Evolutionary conservation across 2,888 invertebrate species (phyloP).

Genomic region (Drosophila macrothrix): DNA sequence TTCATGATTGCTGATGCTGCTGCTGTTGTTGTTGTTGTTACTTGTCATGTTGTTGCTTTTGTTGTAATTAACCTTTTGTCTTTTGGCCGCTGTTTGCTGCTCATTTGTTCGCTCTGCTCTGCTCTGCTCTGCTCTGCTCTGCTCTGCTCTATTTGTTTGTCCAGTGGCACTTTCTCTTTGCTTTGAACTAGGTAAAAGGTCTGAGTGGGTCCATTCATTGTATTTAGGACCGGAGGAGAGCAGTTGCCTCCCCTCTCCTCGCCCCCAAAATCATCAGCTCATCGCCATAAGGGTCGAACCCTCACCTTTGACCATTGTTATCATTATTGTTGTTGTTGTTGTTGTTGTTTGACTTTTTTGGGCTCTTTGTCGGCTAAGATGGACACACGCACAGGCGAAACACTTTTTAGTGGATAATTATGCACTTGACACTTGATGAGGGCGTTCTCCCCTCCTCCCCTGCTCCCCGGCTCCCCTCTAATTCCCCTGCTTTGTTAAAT

Average conservation of each 20-base stretch:
- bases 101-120: conserved; percentile 51
- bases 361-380: conserved; percentile 44
- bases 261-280: conserved; percentile 5
- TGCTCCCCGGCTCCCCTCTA: too few relatives aligned
- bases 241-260: background rate
- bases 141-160: conserved; percentile 42
- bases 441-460: conserved; percentile 22
- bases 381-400: conserved; percentile 28
- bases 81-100: conserved; percentile 55
- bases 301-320: conserved; percentile 38
- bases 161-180: conserved; percentile 47
- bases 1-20: conserved; percentile 64
- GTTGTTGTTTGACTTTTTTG: conserved; percentile 41
- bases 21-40: conserved; percentile 33
- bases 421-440: conserved; percentile 80
- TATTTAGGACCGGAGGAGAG: conserved; percentile 14
- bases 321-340: conserved; percentile 25
- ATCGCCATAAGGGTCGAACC: conserved; percentile 33
- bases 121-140: background rate
- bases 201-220: conserved; percentile 35
- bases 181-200: conserved; percentile 17
- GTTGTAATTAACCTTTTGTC: conserved; percentile 81
- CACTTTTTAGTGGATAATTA: conserved; percentile 68
- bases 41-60: conserved; percentile 56
- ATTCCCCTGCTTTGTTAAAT: background rate